phyloP scores from a whole-genome alignment of 2,797 vertebrate species.

The Channa striata region DNA sequence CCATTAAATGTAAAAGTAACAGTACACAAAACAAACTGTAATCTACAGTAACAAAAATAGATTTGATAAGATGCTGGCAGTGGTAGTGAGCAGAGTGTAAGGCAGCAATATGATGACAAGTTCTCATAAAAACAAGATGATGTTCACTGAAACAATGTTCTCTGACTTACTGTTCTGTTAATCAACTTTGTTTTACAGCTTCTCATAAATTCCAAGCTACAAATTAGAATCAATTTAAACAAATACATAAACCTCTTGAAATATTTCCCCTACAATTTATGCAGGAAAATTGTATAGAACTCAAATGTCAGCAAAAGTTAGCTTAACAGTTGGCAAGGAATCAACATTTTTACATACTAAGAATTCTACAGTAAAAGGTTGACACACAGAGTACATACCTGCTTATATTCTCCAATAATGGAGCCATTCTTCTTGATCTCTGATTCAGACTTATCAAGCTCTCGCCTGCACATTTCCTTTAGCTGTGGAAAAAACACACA shows the following conservation, averaged over 20 bases:
- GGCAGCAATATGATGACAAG: too few relatives aligned
- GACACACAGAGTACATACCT: conserved; percentile 81
- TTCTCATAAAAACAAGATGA: too few relatives aligned
- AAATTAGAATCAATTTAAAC: too few relatives aligned
- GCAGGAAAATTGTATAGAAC: too few relatives aligned
- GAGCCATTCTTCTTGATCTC: conserved; percentile 99
- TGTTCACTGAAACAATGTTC: too few relatives aligned
- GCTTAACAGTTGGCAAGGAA: too few relatives aligned
- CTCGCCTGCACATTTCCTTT: conserved; percentile 98
- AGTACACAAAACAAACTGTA: neutral
- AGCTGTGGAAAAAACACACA: conserved; percentile 81
- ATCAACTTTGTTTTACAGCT: too few relatives aligned
- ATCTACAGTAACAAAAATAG: neutral
- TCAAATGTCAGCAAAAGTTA: too few relatives aligned
- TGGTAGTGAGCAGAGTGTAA: neutral
- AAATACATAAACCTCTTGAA: too few relatives aligned
- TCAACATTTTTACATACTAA: neutral
- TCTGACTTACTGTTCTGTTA: too few relatives aligned
- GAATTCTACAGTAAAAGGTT: neutral
- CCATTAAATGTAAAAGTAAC: neutral
- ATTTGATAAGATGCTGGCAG: neutral
- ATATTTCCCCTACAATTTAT: too few relatives aligned
- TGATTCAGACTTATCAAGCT: conserved; percentile 96
- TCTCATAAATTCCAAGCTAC: too few relatives aligned
- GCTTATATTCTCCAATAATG: conserved; percentile 98